phyloP scores from a whole-genome alignment of 2,113 vertebrate genomes.

The Phocoena phocoena region DNA sequence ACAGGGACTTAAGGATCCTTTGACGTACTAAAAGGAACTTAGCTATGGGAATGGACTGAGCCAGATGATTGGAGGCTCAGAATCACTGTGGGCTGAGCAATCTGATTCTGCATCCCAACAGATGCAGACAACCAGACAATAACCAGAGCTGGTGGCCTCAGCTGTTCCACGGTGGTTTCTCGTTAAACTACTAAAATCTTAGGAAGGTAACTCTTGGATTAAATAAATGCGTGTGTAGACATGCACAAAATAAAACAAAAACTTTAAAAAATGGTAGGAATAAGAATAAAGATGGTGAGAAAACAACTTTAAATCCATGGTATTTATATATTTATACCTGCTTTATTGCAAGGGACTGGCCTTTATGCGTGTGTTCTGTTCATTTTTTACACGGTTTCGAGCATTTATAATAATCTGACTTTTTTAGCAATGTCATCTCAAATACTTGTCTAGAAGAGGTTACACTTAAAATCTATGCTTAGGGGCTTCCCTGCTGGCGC shows the following conservation, averaged over 20 bases:
- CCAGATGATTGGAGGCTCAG: background rate
- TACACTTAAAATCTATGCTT: constrained; percentile 17
- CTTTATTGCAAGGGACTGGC: background rate
- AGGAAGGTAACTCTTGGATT: background rate
- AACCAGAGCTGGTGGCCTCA: accelerated
- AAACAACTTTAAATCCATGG: background rate
- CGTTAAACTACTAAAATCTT: background rate
- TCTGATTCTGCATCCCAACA: accelerated
- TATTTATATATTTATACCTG: too few species aligned
- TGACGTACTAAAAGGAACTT: background rate
- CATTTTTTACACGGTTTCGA: background rate
- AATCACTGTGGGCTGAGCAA: background rate
- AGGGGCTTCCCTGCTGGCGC: background rate
- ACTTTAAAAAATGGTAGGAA: background rate
- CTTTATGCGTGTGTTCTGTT: background rate
- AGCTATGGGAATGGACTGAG: background rate
- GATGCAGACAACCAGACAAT: too few species aligned
- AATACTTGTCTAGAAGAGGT: background rate
- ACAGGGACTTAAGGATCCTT: background rate
- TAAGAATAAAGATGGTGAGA: background rate
- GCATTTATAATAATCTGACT: background rate
- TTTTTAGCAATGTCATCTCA: constrained; percentile 32
- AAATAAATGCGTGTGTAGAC: background rate
- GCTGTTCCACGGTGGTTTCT: background rate
- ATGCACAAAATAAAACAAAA: background rate